Evolutionary conservation across 2,888 invertebrate genomes (phyloP), one percentile per base, ranked within the genome.

Genomic region (Philereme transversata): DNA sequence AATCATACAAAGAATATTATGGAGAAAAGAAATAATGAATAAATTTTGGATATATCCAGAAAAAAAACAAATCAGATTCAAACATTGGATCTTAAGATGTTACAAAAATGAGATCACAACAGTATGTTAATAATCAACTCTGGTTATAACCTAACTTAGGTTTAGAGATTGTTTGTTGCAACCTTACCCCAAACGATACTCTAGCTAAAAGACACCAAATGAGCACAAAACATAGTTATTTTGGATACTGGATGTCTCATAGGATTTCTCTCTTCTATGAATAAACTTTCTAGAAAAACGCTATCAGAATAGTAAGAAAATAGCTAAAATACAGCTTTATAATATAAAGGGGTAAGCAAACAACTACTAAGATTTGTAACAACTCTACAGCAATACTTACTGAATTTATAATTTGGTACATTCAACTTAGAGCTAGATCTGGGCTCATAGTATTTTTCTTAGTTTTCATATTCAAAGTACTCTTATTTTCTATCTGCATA

Each of bases 21-120:
- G 45, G 44, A 64, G 56, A 53, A 41, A 64, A 66, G 64, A 65
- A 67, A 64, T 65, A 65, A 60, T 41, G 48, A 53, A 38, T 4
- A 5, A 3, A 44, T 53, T 36, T 11, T 6, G 10, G 10, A 36
- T 10, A 10, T 40, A 5, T 22, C 40, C 22, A 43, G 41, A 56
- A 44, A 49, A 48, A 57, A 51, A 60, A 9, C 5, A 46, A 55
- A 65, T 63, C 62, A 60, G 66, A 66, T 66, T 64, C 51, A 53
- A 66, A 65, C 50, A 58, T 64, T 57, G 43, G 46, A 47, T 46
- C 50, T 46, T 22, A 50, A 51, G 35, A 48, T 58, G 57, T 60
- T 57, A 51, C 36, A 34, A 49, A 49, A 55, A 43, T 64, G 60
- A 67, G 65, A 66, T 66, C 67, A 61, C 47, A 43, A 58, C 41